Percentiles rank a stretch among this genome's conserved stretches.
Evolutionary conservation across 2,797 vertebrate genomes (phyloP).

Genomic region (Cynopterus sphinx): DNA sequence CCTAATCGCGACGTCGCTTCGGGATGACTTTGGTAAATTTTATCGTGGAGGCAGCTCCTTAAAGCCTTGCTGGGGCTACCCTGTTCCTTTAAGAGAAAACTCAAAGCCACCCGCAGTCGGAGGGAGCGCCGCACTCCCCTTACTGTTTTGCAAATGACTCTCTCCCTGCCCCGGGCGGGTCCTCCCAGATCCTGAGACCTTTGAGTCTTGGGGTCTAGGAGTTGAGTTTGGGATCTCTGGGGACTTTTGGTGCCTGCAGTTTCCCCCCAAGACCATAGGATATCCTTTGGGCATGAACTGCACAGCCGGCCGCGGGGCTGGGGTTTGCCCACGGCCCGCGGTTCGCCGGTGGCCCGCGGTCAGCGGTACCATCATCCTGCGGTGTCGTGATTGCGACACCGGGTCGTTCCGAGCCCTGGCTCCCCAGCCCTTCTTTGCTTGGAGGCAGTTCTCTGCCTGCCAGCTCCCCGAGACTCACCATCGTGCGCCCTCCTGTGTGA

Average conservation of each 20-base stretch:
- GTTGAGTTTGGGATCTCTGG: background rate
- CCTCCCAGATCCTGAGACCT: fast-evolving
- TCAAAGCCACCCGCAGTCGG: background rate
- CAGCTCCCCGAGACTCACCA: background rate
- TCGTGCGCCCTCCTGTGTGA: fast-evolving
- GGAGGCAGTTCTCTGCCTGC: background rate
- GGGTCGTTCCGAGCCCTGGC: too few relatives aligned
- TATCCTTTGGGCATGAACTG: background rate
- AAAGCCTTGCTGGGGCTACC: background rate
- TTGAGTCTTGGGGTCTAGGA: background rate
- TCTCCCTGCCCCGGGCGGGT: background rate
- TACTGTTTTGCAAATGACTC: conserved; percentile 66
- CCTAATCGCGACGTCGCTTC: background rate
- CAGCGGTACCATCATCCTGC: background rate
- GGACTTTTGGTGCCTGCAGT: background rate
- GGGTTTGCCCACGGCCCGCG: background rate
- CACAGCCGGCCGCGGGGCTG: fast-evolving
- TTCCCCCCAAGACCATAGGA: background rate
- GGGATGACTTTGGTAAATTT: background rate
- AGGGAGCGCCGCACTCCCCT: background rate
- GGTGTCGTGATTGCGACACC: fast-evolving
- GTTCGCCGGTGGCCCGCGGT: background rate
- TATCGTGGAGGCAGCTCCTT: background rate
- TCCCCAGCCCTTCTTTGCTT: background rate
- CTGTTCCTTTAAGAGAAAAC: conserved; percentile 46